Base-by-base conservation (phyloP, 92 coral and sea anemone genomes). In the Porites rus region DNA sequence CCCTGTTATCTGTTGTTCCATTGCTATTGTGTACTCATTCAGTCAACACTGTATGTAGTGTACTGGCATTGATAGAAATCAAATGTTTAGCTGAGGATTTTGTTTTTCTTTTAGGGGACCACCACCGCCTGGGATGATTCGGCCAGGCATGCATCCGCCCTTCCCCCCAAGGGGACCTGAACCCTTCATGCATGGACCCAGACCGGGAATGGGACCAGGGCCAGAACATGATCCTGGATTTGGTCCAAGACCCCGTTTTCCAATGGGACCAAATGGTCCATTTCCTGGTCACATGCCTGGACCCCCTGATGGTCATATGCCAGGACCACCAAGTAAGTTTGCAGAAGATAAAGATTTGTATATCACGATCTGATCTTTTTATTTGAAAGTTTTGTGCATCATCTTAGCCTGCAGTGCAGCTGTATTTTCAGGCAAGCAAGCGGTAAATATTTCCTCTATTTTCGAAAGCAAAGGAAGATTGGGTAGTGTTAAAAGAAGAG, bases 241-340 rank as follows among this genome's bases (percentile, higher is more conserved):
- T 86, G 92, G 92, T 50, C 86, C 86, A 25, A 69, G 86, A 38
- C 86, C 77, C 18, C 86, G 86, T 62, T 81, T 81, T 56, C 88
- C 88, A 62, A 75, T 25, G 28, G 88, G 88, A 8, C 88, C 88
- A 1, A 77, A 68, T 85, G 88, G 88, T 9, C 83, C 83, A 22
- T 72, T 20, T 50, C 81, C 94, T 60, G 94, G 94, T 4, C 92
- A 81, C 3, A 86, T 89, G 92, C 91, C 95, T 22, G 95, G 95
- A 38, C 95, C 90, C 10, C 87, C 74, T 5, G 87, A 83, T 74
- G 87, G 84, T 0, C 84, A 77, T 53, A 58, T 81, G 75, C 46
- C 86, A 2, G 86, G 86, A 51, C 93, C 88, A 65, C 86, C 89
- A 85, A 90, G 93, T 90, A 86, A 68, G 90, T 54, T 11, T 66